These are phyloP conservation scores for Meloidogyne exigua DNA, from an alignment of 1,140 invertebrate genomes.

Conservation along the genomic window DNA sequence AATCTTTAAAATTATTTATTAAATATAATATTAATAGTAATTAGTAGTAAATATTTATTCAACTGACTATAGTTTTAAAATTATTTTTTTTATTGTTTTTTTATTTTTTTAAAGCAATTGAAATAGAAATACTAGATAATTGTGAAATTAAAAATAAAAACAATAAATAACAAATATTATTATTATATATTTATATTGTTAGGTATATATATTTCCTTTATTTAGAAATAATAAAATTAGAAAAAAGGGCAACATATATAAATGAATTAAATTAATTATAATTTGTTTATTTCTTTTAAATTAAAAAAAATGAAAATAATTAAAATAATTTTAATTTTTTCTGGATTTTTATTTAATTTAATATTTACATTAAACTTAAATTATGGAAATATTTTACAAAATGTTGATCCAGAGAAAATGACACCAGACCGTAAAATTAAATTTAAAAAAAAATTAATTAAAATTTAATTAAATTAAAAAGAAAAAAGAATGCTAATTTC, in stretches of 20 bases:
- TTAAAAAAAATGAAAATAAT: no score
- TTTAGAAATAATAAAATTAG: no score
- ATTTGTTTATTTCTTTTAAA: no score
- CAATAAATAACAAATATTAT: background rate
- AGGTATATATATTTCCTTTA: no score
- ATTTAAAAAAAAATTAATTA: background rate
- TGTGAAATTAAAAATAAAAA: background rate
- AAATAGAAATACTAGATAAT: background rate
- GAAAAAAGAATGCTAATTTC: background rate
- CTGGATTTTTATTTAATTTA: background rate
- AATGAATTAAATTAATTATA: no score
- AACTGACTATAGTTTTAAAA: background rate
- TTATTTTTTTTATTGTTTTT: background rate
- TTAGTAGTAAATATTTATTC: background rate
- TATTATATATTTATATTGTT: background rate
- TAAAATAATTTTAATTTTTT: background rate
- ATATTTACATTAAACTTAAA: background rate
- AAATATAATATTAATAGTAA: background rate
- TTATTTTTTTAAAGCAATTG: no score
- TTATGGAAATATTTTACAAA: constrained; percentile 2
- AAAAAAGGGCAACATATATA: no score
- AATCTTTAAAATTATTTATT: no score
- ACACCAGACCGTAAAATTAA: background rate
- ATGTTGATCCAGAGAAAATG: background rate
- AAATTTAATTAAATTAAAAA: background rate